Percentiles rank a stretch among this genome's conserved stretches.
Evolutionary conservation across 2,888 invertebrate species (phyloP).

Genomic region (Ochropleura leucogaster): DNA sequence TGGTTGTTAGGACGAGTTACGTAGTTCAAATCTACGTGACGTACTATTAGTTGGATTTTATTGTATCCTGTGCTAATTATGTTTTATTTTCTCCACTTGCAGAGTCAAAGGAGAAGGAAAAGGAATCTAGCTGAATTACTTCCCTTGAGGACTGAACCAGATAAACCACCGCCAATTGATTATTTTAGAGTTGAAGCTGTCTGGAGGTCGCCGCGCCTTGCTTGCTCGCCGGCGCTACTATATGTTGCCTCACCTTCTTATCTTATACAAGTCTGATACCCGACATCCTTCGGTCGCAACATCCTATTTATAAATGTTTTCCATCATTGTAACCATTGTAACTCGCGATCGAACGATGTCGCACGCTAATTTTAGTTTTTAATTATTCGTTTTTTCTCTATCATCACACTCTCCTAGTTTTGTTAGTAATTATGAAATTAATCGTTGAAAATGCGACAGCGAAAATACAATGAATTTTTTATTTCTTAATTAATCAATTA

Average conservation of each 20-base stretch:
- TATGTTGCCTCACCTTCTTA: constrained; percentile 85
- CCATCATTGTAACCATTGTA: constrained; percentile 57
- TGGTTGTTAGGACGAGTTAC: neutral
- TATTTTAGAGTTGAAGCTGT: constrained; percentile 87
- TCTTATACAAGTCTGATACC: constrained; percentile 79
- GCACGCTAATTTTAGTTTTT: constrained; percentile 79
- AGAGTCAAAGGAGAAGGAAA: constrained; percentile 93
- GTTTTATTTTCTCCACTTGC: constrained; percentile 73
- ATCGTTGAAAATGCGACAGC: constrained; percentile 78
- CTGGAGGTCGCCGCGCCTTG: constrained; percentile 67
- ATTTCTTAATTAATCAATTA: constrained; percentile 72
- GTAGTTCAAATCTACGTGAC: neutral
- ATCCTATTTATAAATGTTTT: constrained; percentile 64
- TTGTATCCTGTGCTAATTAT: constrained; percentile 11
- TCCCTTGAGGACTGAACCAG: constrained; percentile 84
- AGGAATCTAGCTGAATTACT: constrained; percentile 93
- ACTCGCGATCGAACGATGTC: constrained; percentile 77
- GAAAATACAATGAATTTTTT: constrained; percentile 85
- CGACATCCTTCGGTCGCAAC: constrained; percentile 77
- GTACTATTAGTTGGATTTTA: neutral
- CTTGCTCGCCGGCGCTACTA: constrained; percentile 69
- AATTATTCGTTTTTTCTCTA: constrained; percentile 71
- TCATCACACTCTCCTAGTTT: constrained; percentile 78
- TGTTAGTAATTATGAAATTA: constrained; percentile 67
- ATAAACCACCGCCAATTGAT: constrained; percentile 90